Evolutionary conservation across 2,888 invertebrate species (phyloP), one percentile per base, ranked within the genome.

Genomic region (Athripsodes cinereus): DNA sequence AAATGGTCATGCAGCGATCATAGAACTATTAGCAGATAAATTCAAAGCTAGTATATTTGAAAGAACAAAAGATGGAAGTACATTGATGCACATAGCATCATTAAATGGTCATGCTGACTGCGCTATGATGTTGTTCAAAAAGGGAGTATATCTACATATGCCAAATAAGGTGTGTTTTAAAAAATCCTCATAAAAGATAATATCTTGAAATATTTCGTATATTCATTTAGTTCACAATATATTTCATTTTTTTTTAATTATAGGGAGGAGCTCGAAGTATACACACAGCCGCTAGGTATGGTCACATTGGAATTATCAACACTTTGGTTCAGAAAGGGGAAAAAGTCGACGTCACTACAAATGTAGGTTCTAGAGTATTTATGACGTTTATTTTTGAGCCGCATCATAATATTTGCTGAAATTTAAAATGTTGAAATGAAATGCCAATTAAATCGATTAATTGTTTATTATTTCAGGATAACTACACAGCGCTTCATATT

Each of bases 61-160:
- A 73, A 81, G 98, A 63, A 97, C 97, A 1, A 96, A 96, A 74
- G 98, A 99, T 72, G 99, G 99, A 56, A 96, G 94, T 68, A 99
- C 99, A 0, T 78, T 99, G 62, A 96, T 99, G 92, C 99, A 99
- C 72, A 96, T 99, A 62, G 98, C 99, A 0, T 96, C 98, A 0
- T 80, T 95, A 62, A 94, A 93, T 70, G 98, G 99, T 0, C 97
- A 98, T 72, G 95, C 98, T 0, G 97, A 97, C 69, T 98, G 98
- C 67, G 98, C 98, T 49, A 90, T 96, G 80, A 96, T 96, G 85
- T 88, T 99, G 62, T 92, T 99, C 74, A 96, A 96, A 75, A 96
- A 97, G 72, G 99, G 99, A 11, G 98, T 99, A 35, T 98, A 98
- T 65, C 82, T 99, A 20, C 96, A 97, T 71, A 99, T 99, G 98